phyloP scores from a whole-genome alignment of 2,113 vertebrate genomes.

The Leptobrachium ailaonicum region DNA sequence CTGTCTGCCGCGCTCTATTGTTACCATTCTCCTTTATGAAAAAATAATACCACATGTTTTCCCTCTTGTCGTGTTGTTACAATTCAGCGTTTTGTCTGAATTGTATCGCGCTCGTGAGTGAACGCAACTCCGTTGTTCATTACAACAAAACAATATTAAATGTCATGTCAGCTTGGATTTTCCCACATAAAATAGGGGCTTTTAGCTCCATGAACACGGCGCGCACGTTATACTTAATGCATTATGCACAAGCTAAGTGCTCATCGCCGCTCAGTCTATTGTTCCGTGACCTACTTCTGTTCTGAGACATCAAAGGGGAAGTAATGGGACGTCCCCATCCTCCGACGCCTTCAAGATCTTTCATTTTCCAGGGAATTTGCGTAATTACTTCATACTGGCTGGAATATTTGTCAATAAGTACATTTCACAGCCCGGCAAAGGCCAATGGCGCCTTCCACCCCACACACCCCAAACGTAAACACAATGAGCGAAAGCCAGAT shows the following conservation, averaged over 20 bases:
- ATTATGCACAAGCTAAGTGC: conserved; percentile 94
- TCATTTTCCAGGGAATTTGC: too few relatives aligned
- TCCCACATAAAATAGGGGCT: conserved; percentile 91
- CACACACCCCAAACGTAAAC: too few relatives aligned
- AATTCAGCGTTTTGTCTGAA: conserved; percentile 86
- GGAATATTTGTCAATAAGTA: not conserved
- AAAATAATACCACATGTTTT: conserved; percentile 69
- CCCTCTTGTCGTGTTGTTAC: conserved; percentile 80
- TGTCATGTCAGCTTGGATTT: conserved; percentile 95
- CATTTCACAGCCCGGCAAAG: too few relatives aligned
- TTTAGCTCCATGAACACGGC: conserved; percentile 81
- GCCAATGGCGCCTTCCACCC: too few relatives aligned
- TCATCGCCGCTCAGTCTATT: conserved; percentile 86
- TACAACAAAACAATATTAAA: conserved; percentile 92
- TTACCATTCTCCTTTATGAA: conserved; percentile 75
- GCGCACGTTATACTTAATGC: conserved; percentile 93
- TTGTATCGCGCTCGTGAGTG: conserved; percentile 87
- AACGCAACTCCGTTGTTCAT: conserved; percentile 92
- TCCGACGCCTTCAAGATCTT: not conserved
- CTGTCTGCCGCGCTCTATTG: conserved; percentile 58
- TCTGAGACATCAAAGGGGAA: conserved; percentile 69
- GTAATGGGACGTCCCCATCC: conserved; percentile 39
- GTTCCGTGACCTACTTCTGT: conserved; percentile 95
- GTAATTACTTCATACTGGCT: not conserved
- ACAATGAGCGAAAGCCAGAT: too few relatives aligned